A percentile compares a stretch with the other conserved stretches of the same genome.
phyloP scores from a whole-genome alignment of 2,888 invertebrate species.

The Elgonia sp. region DNA sequence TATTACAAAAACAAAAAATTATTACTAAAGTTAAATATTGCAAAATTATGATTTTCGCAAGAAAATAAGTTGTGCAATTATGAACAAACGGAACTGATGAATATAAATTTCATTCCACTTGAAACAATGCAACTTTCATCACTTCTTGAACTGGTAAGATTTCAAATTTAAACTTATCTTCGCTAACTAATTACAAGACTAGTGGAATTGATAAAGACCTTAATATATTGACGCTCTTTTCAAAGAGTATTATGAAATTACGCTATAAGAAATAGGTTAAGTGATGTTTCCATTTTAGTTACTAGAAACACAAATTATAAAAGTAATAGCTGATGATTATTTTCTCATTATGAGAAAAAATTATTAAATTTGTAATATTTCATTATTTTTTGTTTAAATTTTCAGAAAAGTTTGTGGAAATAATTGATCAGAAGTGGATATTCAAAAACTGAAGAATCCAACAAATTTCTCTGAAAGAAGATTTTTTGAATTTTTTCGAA shows the following conservation, averaged over 20 bases:
- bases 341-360: neutral
- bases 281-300: neutral
- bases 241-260: too few relatives aligned
- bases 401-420: too few relatives aligned
- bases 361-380: neutral
- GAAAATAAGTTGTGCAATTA: conserved; percentile 7
- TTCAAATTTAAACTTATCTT: conserved; percentile 9
- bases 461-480: too few relatives aligned
- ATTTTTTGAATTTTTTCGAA: too few relatives aligned
- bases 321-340: neutral
- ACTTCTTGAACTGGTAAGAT: conserved; percentile 23
- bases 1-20: too few relatives aligned
- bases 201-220: neutral
- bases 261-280: neutral
- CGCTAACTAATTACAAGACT: neutral
- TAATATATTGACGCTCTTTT: neutral
- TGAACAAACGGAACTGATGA: neutral
- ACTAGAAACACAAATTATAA: neutral
- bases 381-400: too few relatives aligned
- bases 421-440: too few relatives aligned
- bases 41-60: neutral
- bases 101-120: conserved; percentile 25
- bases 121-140: conserved; percentile 41
- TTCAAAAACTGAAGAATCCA: too few relatives aligned
- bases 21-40: conserved; percentile 14